Conservation (phyloP, 37 sponge, comb jelly and placozoan genomes). For the Haliclona indistincta region DNA sequence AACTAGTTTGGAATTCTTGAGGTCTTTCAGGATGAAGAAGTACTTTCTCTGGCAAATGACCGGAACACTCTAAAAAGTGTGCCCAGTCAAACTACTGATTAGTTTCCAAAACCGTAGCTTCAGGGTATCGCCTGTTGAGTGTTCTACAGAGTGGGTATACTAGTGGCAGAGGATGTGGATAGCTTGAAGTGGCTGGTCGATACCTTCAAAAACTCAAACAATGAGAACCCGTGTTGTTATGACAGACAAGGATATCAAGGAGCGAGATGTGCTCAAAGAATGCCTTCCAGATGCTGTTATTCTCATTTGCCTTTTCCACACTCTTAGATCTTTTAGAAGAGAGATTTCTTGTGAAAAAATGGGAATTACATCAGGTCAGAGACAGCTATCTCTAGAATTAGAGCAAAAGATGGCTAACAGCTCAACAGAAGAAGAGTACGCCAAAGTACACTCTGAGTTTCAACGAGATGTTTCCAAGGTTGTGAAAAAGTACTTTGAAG, state of each 20-base stretch:
- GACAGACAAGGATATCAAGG: conserved; percentile 45
- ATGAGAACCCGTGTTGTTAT: conserved; percentile 44
- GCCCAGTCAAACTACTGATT: too few species aligned
- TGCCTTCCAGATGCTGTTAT: conserved; percentile 26
- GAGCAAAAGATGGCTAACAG: conserved; percentile 34
- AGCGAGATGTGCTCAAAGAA: conserved; percentile 22
- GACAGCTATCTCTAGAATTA: conserved; percentile 31
- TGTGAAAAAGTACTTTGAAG: conserved; percentile 6
- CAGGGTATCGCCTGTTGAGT: too few species aligned
- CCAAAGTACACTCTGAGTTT: conserved; percentile 1
- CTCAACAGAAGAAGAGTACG: neutral
- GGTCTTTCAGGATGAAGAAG: too few species aligned
- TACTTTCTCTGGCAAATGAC: too few species aligned
- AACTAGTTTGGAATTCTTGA: too few species aligned
- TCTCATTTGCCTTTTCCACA: conserved; percentile 54
- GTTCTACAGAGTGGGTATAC: too few species aligned
- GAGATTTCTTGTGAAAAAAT: conserved; percentile 50
- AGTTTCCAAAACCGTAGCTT: too few species aligned
- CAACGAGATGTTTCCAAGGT: neutral
- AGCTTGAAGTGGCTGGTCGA: too few species aligned
- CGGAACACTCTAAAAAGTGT: too few species aligned
- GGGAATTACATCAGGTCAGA: conserved; percentile 32
- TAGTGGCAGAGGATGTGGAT: too few species aligned
- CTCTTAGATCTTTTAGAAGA: conserved; percentile 26
- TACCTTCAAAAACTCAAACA: too few species aligned